These are phyloP conservation scores for Lycia hirtaria DNA, from an alignment of 2,888 invertebrate genomes.

Conservation along the genomic window DNA sequence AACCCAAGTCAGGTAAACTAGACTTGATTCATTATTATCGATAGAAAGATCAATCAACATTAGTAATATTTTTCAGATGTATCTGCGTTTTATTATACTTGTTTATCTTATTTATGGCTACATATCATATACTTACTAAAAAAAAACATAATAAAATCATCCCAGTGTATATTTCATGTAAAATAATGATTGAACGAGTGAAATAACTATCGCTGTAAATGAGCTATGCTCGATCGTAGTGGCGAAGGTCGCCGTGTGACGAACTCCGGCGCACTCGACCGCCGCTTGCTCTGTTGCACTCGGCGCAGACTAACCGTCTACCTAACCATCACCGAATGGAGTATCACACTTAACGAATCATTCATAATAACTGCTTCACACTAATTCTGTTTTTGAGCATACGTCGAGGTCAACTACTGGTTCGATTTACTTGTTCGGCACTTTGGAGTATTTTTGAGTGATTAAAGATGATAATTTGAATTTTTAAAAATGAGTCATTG, in stretches of 20 bases:
- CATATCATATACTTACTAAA: no score
- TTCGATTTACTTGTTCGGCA: constrained; percentile 26
- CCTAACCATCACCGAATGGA: constrained; percentile 42
- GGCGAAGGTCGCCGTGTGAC: constrained; percentile 40
- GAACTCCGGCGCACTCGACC: constrained; percentile 48
- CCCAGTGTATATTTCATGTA: constrained; percentile 5
- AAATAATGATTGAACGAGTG: constrained; percentile 4
- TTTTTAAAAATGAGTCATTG: constrained; percentile 9
- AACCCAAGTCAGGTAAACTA: no score
- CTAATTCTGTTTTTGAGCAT: constrained; percentile 59
- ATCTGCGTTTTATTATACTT: no score
- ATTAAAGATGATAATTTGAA: not conserved
- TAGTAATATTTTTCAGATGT: no score
- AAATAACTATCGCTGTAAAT: constrained; percentile 53
- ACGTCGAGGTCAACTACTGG: constrained; percentile 45
- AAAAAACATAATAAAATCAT: not conserved
- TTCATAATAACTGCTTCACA: constrained; percentile 65
- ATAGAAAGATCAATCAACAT: no score
- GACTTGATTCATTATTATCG: no score
- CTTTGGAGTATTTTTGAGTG: constrained; percentile 14
- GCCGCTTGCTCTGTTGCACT: constrained; percentile 64
- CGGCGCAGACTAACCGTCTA: constrained; percentile 55
- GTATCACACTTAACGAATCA: constrained; percentile 62
- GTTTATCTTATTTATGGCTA: no score
- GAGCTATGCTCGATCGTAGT: constrained; percentile 50